Evolutionary conservation across 2,888 invertebrate species (phyloP), one percentile per base, ranked within the genome.

Genomic region (Cephus sareptanus): DNA sequence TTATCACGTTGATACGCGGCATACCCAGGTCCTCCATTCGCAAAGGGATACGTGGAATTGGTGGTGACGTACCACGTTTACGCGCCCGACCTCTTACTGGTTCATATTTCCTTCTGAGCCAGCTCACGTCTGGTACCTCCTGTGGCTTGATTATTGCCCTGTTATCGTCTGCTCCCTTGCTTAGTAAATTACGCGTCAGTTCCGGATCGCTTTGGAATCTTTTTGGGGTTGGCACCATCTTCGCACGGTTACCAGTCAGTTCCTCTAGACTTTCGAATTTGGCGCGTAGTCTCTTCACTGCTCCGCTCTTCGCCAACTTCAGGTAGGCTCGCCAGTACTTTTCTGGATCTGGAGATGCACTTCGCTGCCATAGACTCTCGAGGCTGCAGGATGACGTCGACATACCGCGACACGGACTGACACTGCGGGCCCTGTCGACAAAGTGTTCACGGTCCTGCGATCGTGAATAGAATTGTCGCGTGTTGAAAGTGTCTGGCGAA

Each of bases 1-100:
- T 97, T 85, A 97, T 97, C n/a, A 97, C 95, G 86, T 97, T 97
- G 83, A 97, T 97, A 87, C 96, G 97, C 0, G 97, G 97, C 97
- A 97, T 97, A 82, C 95, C 95, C 23, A 96, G 94, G 88, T 96
- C 95, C 77, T 94, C 94, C 0, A 94, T 92, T 68, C 94, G 93
- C 56, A 96, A 92, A 1, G 95, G 94, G 68, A 94, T 92, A 69
- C 94, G 92, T 12, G 94, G 94, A 75, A 96, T 94, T 23, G 91
- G 90, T 0, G 96, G 96, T 1, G 95, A 94, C n/a, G 93, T 92
- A 1, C 92, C 92, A 69, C 92, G 90, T 81, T 92, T 89, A 4
- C 93, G 91, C 34, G 92, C 92, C 69, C 94, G 89, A 0, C 94
- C 93, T 40, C 94, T 91, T 6, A 90, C 90, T 3, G 92, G 88